phyloP scores from a whole-genome alignment of 2,888 invertebrate species.

The Drosophila rellima region DNA sequence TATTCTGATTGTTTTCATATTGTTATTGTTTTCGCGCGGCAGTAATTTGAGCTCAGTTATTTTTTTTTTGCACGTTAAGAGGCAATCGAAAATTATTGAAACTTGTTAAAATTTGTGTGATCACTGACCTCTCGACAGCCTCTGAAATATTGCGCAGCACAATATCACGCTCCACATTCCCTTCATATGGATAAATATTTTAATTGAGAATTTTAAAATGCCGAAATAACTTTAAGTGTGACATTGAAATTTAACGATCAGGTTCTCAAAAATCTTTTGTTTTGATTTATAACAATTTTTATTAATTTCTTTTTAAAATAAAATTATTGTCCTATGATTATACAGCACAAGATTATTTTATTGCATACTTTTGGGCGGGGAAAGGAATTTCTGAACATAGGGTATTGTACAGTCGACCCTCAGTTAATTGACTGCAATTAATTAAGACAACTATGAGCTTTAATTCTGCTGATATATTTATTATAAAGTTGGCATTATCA shows the following conservation, averaged over 20 bases:
- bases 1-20: neutral
- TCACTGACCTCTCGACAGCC: conserved; percentile 44
- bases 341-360: neutral
- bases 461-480: neutral
- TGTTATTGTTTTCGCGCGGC: conserved; percentile 21
- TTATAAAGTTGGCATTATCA: neutral
- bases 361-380: conserved; percentile 24
- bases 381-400: neutral
- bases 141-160: conserved; percentile 42
- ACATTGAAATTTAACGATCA: neutral
- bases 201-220: neutral
- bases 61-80: conserved; percentile 23
- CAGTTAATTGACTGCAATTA: neutral
- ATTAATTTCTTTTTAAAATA: neutral
- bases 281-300: neutral
- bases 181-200: neutral
- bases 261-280: too few relatives aligned
- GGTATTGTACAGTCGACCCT: neutral
- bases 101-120: conserved; percentile 32
- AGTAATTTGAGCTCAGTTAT: conserved; percentile 12
- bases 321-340: neutral
- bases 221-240: neutral
- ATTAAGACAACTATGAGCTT: neutral
- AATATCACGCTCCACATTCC: conserved; percentile 13
- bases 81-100: conserved; percentile 30